Base-by-base conservation (phyloP, 2,797 vertebrate species). In the Acestrorhynchus altus region DNA sequence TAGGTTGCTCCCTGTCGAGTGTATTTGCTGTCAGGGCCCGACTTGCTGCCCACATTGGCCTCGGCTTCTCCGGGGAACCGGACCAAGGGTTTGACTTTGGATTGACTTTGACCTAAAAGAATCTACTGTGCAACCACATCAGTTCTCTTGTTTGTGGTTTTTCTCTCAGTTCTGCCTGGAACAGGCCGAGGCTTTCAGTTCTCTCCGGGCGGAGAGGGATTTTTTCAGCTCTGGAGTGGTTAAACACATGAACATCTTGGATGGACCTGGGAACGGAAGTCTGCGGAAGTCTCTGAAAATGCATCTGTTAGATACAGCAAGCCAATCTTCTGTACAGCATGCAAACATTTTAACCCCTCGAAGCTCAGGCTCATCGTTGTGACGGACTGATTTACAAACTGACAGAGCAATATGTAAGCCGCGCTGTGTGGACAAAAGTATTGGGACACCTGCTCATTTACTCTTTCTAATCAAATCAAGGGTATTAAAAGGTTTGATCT, bases 161-260 rank as follows among this genome's bases (percentile, higher is more conserved):
- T 42, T 16, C 31, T 9, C 31, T 61, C 28, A 10, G 59, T 61
- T 39, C 2, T 24, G 31, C 12, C 26, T 35, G 18, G 63, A 68
- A 47, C 66, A 46, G 61, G 59, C 63, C 44, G 63, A 64, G 70
- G 28, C 13, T 35, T 60, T 60, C 18, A 57, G 54, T 18, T 16
- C 8, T 61, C 59, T 61, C 28, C 18, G n/a, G 8, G 31, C 16
- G 16, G 31, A 61, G 18, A 60, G 22, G 16, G 63, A 2, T 42
- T 40, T 44, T 66, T 67, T n/a, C 26, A 10, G 2, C 60, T 11
- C 39, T 13, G 28, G 56, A 77, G 59, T 60, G 67, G 44, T 68
- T 8, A 67, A 73, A 77, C 74, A 77, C 57, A 64, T 63, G 22
- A 49, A 57, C 31, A 31, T 57, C 70, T 59, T 52, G 72, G 72